These are phyloP conservation scores for Ceratitis capitata DNA, from an alignment of 1,140 invertebrate species.

Conservation along the genomic window DNA sequence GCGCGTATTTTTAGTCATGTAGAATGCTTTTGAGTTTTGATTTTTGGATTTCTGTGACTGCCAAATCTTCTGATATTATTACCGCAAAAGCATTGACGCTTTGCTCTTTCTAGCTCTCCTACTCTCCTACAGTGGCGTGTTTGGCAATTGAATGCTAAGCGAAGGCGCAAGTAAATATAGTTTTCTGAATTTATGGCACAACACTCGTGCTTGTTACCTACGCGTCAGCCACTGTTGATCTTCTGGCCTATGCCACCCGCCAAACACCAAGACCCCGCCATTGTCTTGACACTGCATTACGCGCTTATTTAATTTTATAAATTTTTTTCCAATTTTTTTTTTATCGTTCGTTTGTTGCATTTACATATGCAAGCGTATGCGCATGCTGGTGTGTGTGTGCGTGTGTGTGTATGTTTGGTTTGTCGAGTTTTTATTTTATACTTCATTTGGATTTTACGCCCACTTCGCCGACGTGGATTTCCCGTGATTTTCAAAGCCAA, in stretches of 20 bases:
- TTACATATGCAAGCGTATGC: background rate
- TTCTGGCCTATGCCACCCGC: background rate
- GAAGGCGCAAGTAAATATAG: background rate
- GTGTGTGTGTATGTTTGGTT: background rate
- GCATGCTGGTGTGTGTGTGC: background rate
- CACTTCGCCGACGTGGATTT: background rate
- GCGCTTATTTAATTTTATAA: background rate
- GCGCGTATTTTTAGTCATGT: background rate
- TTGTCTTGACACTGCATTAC: background rate
- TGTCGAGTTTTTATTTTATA: too few relatives aligned
- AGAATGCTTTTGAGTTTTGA: background rate
- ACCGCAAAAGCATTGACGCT: background rate
- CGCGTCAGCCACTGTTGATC: slow-evolving; percentile 16
- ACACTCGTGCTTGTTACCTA: slow-evolving; percentile 12
- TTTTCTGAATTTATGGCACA: slow-evolving; percentile 19
- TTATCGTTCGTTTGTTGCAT: background rate
- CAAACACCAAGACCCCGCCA: background rate
- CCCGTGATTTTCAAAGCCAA: slow-evolving; percentile 31
- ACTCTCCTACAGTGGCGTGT: background rate
- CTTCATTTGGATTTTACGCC: background rate
- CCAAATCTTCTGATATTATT: background rate
- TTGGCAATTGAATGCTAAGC: background rate
- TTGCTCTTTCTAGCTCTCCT: background rate
- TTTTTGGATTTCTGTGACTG: slow-evolving; percentile 28
- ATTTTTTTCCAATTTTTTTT: background rate